Evolutionary conservation across 2,888 invertebrate genomes (phyloP), one percentile per base, ranked within the genome.

Genomic region (Drosophila nr. perissopoda): DNA sequence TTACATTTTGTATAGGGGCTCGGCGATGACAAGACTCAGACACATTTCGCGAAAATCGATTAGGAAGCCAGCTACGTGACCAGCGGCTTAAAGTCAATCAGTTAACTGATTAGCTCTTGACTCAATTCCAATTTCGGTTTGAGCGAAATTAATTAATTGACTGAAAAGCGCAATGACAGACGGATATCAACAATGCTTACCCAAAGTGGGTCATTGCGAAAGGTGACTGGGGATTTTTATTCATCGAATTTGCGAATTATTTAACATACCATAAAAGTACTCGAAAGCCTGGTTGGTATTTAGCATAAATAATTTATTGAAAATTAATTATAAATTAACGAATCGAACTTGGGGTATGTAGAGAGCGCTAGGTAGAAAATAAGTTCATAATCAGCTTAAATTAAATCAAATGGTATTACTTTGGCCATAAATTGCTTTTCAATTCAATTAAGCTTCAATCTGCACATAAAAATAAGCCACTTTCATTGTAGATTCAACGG

Each of bases 81-180:
- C 73, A 51, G 61, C 42, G 61, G 58, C 65, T 71, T 63, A 33
- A 63, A 71, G 63, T 67, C 42, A 67, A 56, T 40, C 75, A 82
- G 87, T 89, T 84, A 89, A 80, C 76, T 83, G 89, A 87, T 85
- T 82, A 78, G 68, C 72, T 58, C 36, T 60, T 57, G 42, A 27
- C 40, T 46, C 31, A 61, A 52, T 57, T 60, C 36, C 71, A 54
- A 71, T 63, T 56, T 27, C 48, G 56, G 2, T 38, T 34, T n/a
- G 18, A 40, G 27, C n/a, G 48, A 56, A 56, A 51, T 40, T 52
- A 56, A 62, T 65, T 61, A 48, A 60, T 64, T 61, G 46, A 11
- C 51, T 52, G 65, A 48, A 38, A 33, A 49, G 34, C 51, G 42
- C 54, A 38, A 58, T 61, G 38, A 38, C 58, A 70, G 46, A 58